Evolutionary conservation across 2,797 vertebrate genomes (phyloP).

Genomic region (Enteromius trimaculatus): DNA sequence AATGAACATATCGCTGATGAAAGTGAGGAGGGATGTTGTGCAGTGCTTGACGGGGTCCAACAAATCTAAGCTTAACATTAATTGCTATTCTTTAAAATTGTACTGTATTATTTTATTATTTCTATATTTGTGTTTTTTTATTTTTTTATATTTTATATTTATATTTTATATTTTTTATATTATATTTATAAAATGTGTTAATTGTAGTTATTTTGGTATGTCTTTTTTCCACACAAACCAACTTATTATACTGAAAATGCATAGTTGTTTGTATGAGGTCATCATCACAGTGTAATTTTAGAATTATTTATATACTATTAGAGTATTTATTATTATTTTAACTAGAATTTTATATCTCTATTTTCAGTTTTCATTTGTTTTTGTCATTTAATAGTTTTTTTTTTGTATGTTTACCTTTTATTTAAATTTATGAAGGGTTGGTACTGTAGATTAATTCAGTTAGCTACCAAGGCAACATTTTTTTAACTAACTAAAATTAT

Average conservation of each 20-base stretch:
- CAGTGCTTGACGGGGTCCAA: background rate
- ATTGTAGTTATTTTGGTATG: too few relatives aligned
- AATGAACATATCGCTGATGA: background rate
- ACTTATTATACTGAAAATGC: background rate
- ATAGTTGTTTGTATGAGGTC: background rate
- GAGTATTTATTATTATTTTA: background rate
- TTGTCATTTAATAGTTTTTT: background rate
- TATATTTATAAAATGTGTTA: too few relatives aligned
- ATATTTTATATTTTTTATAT: too few relatives aligned
- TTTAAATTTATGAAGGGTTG: background rate
- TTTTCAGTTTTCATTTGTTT: background rate
- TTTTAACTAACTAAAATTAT: background rate
- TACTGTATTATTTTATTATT: background rate
- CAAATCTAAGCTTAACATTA: background rate
- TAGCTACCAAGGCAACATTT: background rate
- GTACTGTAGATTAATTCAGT: background rate
- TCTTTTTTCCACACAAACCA: background rate
- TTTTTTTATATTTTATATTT: too few relatives aligned
- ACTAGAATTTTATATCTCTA: background rate
- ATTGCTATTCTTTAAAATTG: background rate
- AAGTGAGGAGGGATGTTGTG: constrained; percentile 15
- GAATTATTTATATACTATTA: background rate
- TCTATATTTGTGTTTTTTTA: background rate
- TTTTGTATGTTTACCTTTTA: background rate
- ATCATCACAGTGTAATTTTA: background rate